phyloP scores from a whole-genome alignment of 2,888 invertebrate species.

The Nomada hirtipes region DNA sequence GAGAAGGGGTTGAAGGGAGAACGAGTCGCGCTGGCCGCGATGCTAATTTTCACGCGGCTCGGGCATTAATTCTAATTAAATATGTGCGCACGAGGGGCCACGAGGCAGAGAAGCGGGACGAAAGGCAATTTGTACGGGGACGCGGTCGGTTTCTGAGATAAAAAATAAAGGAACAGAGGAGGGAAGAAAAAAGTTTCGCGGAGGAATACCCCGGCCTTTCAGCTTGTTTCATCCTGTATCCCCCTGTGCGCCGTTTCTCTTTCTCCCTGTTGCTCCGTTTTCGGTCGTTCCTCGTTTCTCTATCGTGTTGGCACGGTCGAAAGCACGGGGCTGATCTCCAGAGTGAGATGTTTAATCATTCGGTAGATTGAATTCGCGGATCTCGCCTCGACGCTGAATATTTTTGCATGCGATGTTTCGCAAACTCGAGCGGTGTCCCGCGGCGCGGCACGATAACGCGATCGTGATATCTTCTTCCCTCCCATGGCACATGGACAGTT shows the following conservation, averaged over 20 bases:
- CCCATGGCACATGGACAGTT: neutral
- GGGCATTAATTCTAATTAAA: conserved; percentile 79
- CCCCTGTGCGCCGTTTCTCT: conserved; percentile 2
- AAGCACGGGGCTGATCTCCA: conserved; percentile 54
- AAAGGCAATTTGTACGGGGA: conserved; percentile 77
- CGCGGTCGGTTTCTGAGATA: conserved; percentile 71
- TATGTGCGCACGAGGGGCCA: conserved; percentile 71
- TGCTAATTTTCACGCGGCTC: conserved; percentile 76
- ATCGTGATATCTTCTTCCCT: conserved; percentile 42
- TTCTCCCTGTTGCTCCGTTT: conserved; percentile 16
- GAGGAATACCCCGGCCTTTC: conserved; percentile 61
- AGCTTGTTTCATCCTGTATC: conserved; percentile 47
- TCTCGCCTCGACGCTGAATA: conserved; percentile 74
- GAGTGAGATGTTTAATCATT: conserved; percentile 79
- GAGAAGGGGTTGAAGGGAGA: neutral
- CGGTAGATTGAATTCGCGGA: conserved; percentile 78
- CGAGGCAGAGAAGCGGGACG: conserved; percentile 73
- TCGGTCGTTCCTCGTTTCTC: conserved; percentile 17
- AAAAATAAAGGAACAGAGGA: conserved; percentile 59
- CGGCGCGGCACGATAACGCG: conserved; percentile 45
- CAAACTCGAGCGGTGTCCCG: conserved; percentile 49
- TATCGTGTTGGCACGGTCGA: conserved; percentile 1
- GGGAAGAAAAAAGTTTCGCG: conserved; percentile 61
- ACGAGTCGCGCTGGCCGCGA: conserved; percentile 58
- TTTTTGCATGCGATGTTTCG: conserved; percentile 73